phyloP scores from a whole-genome alignment of 2,797 vertebrate genomes.

The Staurois parvus region DNA sequence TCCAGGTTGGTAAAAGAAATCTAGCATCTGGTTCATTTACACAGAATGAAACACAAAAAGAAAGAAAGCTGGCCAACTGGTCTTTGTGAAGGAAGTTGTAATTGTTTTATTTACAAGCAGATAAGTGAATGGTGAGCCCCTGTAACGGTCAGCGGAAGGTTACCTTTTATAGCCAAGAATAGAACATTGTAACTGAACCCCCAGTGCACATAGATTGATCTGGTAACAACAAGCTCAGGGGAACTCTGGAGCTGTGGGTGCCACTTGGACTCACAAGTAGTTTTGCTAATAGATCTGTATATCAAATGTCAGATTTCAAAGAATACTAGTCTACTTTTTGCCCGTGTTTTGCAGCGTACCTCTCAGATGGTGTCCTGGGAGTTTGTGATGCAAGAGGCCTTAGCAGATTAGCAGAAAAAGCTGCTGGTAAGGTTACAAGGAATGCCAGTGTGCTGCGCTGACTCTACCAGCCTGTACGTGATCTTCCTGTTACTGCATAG shows the following conservation, averaged over 20 bases:
- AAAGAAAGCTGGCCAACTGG: too few relatives aligned
- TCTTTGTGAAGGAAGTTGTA: too few relatives aligned
- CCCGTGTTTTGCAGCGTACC: neutral
- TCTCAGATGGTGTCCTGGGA: neutral
- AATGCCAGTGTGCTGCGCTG: neutral
- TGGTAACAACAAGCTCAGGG: neutral
- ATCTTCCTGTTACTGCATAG: neutral
- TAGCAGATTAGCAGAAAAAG: neutral
- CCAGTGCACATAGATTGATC: neutral
- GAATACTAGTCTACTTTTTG: neutral
- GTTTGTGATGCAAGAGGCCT: neutral
- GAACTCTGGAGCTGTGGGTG: neutral
- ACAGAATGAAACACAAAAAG: too few relatives aligned
- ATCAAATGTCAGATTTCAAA: neutral
- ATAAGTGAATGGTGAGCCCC: neutral
- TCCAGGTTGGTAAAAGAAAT: too few relatives aligned
- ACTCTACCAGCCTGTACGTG: neutral
- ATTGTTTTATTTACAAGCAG: too few relatives aligned
- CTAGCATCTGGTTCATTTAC: too few relatives aligned
- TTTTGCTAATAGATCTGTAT: neutral
- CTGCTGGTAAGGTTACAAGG: neutral
- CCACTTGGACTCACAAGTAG: too few relatives aligned
- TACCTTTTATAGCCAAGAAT: conserved; percentile 9
- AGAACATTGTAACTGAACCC: conserved; percentile 33
- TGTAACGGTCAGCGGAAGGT: conserved; percentile 7